These are phyloP conservation scores for Zelostemma sp. DNA, from an alignment of 1,140 invertebrate species.

Conservation along the genomic window DNA sequence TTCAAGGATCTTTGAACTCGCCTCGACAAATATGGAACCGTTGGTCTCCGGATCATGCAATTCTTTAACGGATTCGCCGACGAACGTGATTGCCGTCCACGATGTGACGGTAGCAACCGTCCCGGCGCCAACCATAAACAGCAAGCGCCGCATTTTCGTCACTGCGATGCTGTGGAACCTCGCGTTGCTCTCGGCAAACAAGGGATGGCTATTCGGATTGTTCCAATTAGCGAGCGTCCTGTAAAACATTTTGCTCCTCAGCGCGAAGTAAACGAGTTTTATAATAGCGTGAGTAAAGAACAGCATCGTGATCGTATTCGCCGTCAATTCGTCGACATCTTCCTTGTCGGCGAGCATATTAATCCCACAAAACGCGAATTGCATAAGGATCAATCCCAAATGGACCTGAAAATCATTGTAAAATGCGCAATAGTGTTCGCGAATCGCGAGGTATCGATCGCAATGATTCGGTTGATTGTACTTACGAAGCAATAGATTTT, in stretches of 20 bases:
- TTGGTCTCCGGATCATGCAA: constrained; percentile 80
- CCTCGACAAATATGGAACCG: constrained; percentile 76
- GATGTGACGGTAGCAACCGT: constrained; percentile 74
- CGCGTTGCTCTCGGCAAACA: constrained; percentile 86
- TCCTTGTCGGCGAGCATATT: constrained; percentile 79
- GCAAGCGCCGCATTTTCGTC: constrained; percentile 80
- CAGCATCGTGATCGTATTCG: constrained; percentile 84
- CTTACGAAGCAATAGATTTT: constrained; percentile 63
- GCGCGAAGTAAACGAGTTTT: constrained; percentile 80
- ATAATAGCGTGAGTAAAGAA: constrained; percentile 84
- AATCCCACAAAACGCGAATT: constrained; percentile 75
- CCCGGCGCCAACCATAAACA: constrained; percentile 76
- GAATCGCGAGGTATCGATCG: no score
- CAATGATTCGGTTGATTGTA: no score
- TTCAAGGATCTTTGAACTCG: constrained; percentile 24
- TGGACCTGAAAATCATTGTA: constrained; percentile 64
- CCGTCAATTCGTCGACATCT: constrained; percentile 85
- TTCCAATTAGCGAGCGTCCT: constrained; percentile 83
- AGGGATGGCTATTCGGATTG: constrained; percentile 83
- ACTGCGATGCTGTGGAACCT: constrained; percentile 80
- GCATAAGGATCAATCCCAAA: constrained; percentile 74
- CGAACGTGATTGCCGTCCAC: constrained; percentile 83
- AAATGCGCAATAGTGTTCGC: no score
- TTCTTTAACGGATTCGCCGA: constrained; percentile 80
- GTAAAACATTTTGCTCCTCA: constrained; percentile 82